Evolutionary conservation across 2,113 vertebrate species (phyloP), one percentile per base, ranked within the genome.

Genomic region (Sisor rabdophorus): DNA sequence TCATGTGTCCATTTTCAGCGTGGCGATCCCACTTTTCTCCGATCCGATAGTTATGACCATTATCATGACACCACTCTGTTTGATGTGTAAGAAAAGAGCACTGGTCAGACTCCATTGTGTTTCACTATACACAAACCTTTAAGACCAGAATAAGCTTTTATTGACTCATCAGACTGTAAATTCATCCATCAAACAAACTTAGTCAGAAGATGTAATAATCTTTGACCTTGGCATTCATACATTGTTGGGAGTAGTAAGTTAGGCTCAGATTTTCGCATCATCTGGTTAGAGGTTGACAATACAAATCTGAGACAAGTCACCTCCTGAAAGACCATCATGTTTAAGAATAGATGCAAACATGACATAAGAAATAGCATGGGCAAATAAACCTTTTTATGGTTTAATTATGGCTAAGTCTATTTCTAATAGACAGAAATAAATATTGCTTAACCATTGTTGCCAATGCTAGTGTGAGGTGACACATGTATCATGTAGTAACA

Each of bases 11-110:
- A 0, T 93, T 98, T 73, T 98, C 96, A 2, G 91, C 94, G 1
- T 88, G 93, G 0, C 94, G 91, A 81, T 98, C 95, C 97, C 97
- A 99, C 86, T 95, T 99, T 86, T 98, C 95, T 0, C 95, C 95
- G 0, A 96, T 91, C 78, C 93, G 95, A 80, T 98, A 96, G 91
- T 98, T 99, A 13, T 96, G 92, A 0, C 94, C 94, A 0, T 92
- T 95, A 85, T 99, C 96, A 0, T 97, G 94, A 85, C 97, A 99
- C 97, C 97, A 99, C 83, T 98, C 97, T 99, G 81, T 59, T 28
- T 16, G 13, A 79, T 28, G 56, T 5, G 12, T 79, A 17, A 71
- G 22, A 60, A 60, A 17, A 61, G 4, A 54, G 11, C n/a, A 59
- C 2, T 20, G 8, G 67, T 17, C 48, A 54, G 58, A 44, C 30